Conservation (phyloP, 2,797 vertebrate species). For the Acanthopagrus latus region DNA sequence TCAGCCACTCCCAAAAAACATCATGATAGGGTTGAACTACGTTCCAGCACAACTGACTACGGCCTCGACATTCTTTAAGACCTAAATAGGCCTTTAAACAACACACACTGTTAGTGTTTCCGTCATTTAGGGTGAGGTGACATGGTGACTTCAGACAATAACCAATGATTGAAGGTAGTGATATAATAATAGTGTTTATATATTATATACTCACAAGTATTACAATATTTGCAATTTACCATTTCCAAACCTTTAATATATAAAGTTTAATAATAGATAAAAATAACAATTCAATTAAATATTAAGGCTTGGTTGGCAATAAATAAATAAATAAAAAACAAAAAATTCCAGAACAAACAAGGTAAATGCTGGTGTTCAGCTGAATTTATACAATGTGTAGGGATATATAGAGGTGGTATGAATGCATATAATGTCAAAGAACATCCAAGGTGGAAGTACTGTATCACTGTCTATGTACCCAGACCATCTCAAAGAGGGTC, state of each 20-base stretch:
- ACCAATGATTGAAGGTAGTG: background rate
- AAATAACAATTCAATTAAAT: background rate
- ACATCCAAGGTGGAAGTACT: background rate
- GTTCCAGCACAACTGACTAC: background rate
- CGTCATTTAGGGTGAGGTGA: background rate
- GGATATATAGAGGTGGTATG: background rate
- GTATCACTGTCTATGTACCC: background rate
- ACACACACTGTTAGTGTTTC: background rate
- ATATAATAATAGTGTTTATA: background rate
- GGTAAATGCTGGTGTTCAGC: background rate
- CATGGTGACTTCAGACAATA: background rate
- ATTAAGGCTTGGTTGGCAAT: background rate
- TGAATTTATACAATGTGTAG: background rate
- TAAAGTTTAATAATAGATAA: background rate
- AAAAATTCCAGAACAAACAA: background rate
- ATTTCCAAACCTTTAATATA: too few species aligned
- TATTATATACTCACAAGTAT: background rate
- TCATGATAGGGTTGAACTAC: background rate
- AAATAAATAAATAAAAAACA: too few species aligned
- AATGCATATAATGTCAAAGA: background rate
- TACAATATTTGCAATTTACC: background rate
- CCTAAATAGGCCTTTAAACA: background rate
- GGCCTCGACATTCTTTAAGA: background rate
- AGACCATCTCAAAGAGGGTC: background rate
- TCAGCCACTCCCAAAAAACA: background rate